phyloP scores from a whole-genome alignment of 1,140 invertebrate genomes.

The Heliconius eleuchia region DNA sequence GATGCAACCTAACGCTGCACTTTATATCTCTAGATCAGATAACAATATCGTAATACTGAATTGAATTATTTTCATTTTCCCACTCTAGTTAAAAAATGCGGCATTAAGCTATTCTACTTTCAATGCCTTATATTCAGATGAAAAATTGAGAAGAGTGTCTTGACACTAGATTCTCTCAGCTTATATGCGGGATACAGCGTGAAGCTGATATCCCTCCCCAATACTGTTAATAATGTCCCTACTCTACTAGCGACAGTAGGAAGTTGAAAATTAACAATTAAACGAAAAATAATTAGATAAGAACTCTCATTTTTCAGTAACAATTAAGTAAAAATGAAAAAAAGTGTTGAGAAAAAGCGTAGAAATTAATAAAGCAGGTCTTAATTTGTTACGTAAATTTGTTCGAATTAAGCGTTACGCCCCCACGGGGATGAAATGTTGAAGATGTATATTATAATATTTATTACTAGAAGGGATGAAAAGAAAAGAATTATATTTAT shows the following conservation, averaged over 20 bases:
- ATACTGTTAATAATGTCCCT: no score
- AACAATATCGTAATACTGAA: no score
- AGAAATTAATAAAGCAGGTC: slow-evolving; percentile 64
- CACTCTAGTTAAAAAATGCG: no score
- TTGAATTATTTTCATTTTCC: no score
- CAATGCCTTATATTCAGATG: no score
- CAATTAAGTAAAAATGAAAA: not conserved
- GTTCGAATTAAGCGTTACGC: slow-evolving; percentile 47
- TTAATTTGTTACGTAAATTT: slow-evolving; percentile 65
- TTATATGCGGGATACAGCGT: no score
- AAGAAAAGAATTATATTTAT: not conserved
- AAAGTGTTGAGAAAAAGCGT: slow-evolving; percentile 40
- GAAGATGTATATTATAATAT: not conserved
- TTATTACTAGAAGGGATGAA: slow-evolving; percentile 8
- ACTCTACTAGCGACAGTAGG: no score
- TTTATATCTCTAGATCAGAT: not conserved
- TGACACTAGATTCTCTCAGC: not conserved
- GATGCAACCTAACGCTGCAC: not conserved
- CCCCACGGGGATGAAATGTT: slow-evolving; percentile 8
- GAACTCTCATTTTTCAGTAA: no score
- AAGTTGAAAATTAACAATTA: no score
- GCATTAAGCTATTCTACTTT: no score
- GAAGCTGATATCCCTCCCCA: no score
- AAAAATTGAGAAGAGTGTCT: not conserved
- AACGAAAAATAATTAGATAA: no score